Evolutionary conservation across 1,140 invertebrate species (phyloP), one percentile per base, ranked within the genome.

Genomic region (Zaprionus camerounensis): DNA sequence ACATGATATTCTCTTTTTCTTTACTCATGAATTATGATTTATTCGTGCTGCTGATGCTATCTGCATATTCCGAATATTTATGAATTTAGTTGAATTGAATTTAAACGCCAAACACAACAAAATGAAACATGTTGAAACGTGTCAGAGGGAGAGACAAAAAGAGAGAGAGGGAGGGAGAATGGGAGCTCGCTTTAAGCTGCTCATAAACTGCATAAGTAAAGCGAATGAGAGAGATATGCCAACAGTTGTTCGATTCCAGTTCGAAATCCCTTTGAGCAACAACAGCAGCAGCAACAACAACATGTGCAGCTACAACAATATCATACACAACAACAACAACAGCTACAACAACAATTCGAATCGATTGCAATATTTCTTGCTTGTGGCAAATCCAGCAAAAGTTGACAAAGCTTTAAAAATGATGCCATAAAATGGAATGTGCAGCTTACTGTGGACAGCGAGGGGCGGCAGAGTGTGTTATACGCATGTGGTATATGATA

Each of bases 391-490:
- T 64, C 59, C 67, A 46, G 41, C 46, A 15, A 59, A 4, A 20
- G 66, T 70, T 71, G 72, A 75, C 58, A 75, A 46, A 53, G 51
- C 57, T 38, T 63, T 69, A 46, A 74, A 73, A 34, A 15, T 28
- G 26, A 55, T 57, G 22, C 41, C 70, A 59, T 26, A 61, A 57
- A 71, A 71, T 71, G 62, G 28, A 34, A 44, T 55, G 31, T 46
- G 31, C 20, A 34, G 58, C 46, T 20, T 26, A 28, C 9, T 38
- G 17, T 17, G 17, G 3, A 20, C 6, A 4, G 44, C 38, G 38
- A 15, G 36, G 12, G 36, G 36, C 13, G 38, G 1, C 13, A 41
- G 44, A 5, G 4, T 2, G 38, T 2, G 7, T 26, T 46, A 46
- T 20, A 20, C 17, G 20, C 22, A 26, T 55, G 41, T 7, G 5